Evolutionary conservation across 2,888 invertebrate species (phyloP), one percentile per base, ranked within the genome.

Genomic region (Baccha elongata): DNA sequence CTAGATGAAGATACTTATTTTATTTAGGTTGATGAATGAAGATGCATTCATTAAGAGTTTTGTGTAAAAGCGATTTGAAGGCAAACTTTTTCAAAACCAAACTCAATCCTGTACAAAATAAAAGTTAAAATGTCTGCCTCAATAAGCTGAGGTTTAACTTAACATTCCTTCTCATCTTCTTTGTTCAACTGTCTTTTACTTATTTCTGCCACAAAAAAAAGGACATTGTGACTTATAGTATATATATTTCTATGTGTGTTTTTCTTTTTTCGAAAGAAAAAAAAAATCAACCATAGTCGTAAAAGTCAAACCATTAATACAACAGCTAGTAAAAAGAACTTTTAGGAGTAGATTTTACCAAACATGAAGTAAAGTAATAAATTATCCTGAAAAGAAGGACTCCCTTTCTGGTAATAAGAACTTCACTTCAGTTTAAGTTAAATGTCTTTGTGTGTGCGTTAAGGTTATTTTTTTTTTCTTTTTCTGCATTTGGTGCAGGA

Each of bases 321-420:
- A 35, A 35, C 6, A 35, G 53, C 19, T 53, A 58, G 58, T 40
- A 37, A 58, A 55, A 26, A 40, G 40, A 40, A 58, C 23, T 44
- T 60, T 58, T 1, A 23, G 58, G 64, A 69, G 69, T 80, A 80
- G 74, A 80, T 74, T 74, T 64, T 50, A 37, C 55, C 64, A 64
- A 79, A 79, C 73, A 62, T 68, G 40, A 68, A 44, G 64, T 10
- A 75, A 74, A 74, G 74, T 64, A 68, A 80, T 80, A 80, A 80
- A 80, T 80, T 65, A 80, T 74, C 26, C 11, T 46, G 2, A 19
- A 32, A 68, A 48, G 32, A n/a, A 53, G n/a, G 60, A 53, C 17
- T 44, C 60, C 42, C 29, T 17, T 53, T 11, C 60, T 10, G n/a
- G n/a, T n/a, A 64, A 35, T 42, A 65, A 73, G 73, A 46, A 79